These are phyloP conservation scores for Pantelozetes paolii DNA, from an alignment of 2,888 invertebrate species.

Conservation along the genomic window DNA sequence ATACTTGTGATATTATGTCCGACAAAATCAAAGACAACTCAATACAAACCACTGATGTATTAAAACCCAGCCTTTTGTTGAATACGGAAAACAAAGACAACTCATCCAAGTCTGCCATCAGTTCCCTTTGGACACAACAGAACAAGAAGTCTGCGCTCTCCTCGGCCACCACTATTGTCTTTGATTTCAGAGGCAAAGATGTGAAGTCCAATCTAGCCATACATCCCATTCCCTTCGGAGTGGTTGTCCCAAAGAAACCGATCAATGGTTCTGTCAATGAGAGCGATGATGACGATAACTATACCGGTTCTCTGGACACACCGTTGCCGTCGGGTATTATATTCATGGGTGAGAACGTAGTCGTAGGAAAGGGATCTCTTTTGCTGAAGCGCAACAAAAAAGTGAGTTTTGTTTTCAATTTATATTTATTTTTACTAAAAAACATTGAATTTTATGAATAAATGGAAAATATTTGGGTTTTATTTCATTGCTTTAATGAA, in stretches of 20 bases:
- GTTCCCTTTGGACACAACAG: conserved; percentile 14
- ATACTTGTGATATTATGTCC: conserved; percentile 26
- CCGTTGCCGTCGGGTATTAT: conserved; percentile 45
- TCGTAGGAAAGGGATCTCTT: conserved; percentile 43
- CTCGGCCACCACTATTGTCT: conserved; percentile 45
- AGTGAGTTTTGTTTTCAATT: conserved; percentile 41
- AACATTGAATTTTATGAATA: too few species aligned
- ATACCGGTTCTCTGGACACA: conserved; percentile 45
- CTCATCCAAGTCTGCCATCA: neutral
- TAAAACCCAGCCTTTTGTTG: conserved; percentile 21
- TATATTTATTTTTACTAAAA: neutral
- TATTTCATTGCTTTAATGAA: too few species aligned
- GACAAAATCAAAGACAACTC: neutral
- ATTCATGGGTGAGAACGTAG: conserved; percentile 47
- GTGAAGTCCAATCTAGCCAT: conserved; percentile 47
- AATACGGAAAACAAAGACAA: conserved; percentile 16
- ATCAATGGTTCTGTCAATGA: conserved; percentile 32
- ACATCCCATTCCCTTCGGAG: conserved; percentile 45
- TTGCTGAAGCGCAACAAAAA: conserved; percentile 47
- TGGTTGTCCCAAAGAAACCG: neutral
- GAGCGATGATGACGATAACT: conserved; percentile 46
- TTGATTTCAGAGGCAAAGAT: conserved; percentile 47
- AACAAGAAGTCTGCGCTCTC: neutral
- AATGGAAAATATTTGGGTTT: too few species aligned
- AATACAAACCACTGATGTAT: neutral